Percentiles rank a stretch among this genome's conserved stretches.
These are phyloP conservation scores for Anastrepha obliqua DNA, from an alignment of 1,140 invertebrate genomes.

Conservation along the genomic window DNA sequence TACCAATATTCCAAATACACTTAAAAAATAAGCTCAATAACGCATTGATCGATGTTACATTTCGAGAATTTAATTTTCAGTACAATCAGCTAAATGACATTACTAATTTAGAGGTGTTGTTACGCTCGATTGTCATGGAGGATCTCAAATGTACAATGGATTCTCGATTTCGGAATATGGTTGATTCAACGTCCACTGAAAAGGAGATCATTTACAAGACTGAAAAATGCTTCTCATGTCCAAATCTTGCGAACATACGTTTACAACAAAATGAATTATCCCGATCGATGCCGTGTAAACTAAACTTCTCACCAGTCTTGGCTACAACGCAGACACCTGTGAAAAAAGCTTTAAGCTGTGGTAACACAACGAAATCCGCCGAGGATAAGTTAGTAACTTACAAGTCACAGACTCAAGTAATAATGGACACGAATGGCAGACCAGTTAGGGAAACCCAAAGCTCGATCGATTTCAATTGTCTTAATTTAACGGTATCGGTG, in stretches of 20 bases:
- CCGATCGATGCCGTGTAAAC: conserved; percentile 81
- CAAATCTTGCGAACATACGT: conserved; percentile 78
- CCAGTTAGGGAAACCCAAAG: conserved; percentile 67
- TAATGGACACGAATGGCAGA: conserved; percentile 50
- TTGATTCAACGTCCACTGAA: conserved; percentile 81
- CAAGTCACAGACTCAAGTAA: conserved; percentile 60
- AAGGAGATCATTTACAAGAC: conserved; percentile 68
- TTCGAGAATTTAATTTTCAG: conserved; percentile 86
- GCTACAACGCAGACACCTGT: conserved; percentile 63
- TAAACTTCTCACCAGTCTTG: conserved; percentile 76
- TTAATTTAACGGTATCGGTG: conserved; percentile 92
- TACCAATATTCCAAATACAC: conserved; percentile 84
- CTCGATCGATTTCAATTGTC: conserved; percentile 90
- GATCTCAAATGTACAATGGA: conserved; percentile 86
- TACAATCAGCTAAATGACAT: conserved; percentile 80
- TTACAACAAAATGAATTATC: conserved; percentile 62
- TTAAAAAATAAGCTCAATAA: conserved; percentile 79
- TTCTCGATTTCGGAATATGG: conserved; percentile 87
- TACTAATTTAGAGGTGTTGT: conserved; percentile 84
- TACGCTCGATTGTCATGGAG: conserved; percentile 90
- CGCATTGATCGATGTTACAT: conserved; percentile 84
- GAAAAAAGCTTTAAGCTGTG: conserved; percentile 60
- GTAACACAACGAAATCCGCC: neutral
- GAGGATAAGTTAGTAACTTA: conserved; percentile 68
- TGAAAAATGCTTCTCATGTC: conserved; percentile 88